Base-by-base conservation (phyloP, 2,888 invertebrate genomes). In the Trichopoda pennipes region DNA sequence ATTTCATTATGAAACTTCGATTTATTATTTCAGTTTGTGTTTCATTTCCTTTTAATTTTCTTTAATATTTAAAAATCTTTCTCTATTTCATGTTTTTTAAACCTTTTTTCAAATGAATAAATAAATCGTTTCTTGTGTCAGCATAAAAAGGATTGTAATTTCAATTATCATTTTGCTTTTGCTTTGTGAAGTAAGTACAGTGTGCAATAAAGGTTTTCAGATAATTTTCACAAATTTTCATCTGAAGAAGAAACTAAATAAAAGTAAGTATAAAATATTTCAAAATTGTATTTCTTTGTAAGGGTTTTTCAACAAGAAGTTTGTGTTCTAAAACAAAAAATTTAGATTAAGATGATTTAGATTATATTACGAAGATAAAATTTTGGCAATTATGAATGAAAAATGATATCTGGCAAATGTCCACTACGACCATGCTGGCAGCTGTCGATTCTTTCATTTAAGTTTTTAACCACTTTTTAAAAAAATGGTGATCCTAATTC, bases 111-210 rank as follows among this genome's bases (percentile, higher is more conserved):
- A 28, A 28, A 28, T 28, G 21, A 66, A 17, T n/a, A 47, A 68
- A 60, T 60, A 68, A 68, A 68, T 76, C 68, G 58, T 44, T 68
- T 76, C 42, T 56, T 42, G 56, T 72, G 49, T 23, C 14, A 44
- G n/a, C 55, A 63, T 42, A 56, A 56, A 49, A 70, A 19, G 0
- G 9, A 12, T 44, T 47, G 2, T 0, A 16, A 32, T 28, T 61
- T 53, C 14, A 14, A 49, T 49, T 49, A 17, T n/a, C n/a, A n/a
- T 9, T 49, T 49, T 49, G 17, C 9, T 49, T 17, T 49, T 49
- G 1, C 7, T 17, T 49, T n/a, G 2, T 7, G 4, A 19, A 17
- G 66, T 75, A 58, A 72, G 75, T 70, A 47, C 68, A 49, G 19
- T 21, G 12, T n/a, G 10, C 19, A 49, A 49, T 49, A 19, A 17